Conservation (phyloP, 1,140 invertebrate species). For the Nasonia vitripennis region DNA sequence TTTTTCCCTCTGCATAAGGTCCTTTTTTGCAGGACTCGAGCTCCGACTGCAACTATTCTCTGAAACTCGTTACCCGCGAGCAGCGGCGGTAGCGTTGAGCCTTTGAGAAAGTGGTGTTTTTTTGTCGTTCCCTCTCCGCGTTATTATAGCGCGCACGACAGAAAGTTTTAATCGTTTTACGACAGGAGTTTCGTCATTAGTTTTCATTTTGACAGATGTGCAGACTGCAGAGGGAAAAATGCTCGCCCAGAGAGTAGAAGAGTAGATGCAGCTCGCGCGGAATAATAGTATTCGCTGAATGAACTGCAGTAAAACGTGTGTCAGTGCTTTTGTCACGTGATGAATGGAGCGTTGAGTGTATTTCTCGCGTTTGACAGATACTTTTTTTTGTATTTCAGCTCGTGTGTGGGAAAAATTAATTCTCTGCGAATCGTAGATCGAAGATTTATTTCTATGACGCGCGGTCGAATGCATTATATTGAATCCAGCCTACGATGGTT, state of each 20-base stretch:
- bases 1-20: background rate
- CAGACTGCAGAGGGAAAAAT: constrained; percentile 7
- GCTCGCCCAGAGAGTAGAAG: background rate
- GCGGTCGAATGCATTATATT: too few relatives aligned
- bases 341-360: constrained; percentile 13
- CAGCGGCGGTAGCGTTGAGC: background rate
- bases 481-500: too few relatives aligned
- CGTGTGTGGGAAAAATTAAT: background rate
- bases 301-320: constrained; percentile 11
- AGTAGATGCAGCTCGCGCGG: background rate
- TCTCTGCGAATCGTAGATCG: background rate
- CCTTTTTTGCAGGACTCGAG: background rate
- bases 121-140: constrained; percentile 2
- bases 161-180: constrained; percentile 40
- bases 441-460: background rate
- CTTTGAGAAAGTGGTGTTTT: constrained; percentile 18
- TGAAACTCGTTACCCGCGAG: constrained; percentile 1
- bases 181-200: constrained; percentile 32
- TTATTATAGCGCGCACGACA: background rate
- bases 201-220: constrained; percentile 36
- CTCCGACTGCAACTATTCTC: background rate
- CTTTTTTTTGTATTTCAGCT: background rate
- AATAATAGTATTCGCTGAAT: constrained; percentile 20
- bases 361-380: constrained; percentile 5
- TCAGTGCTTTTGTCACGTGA: constrained; percentile 26